phyloP scores from a whole-genome alignment of 2,888 invertebrate genomes.

The Mythimna vitellina region DNA sequence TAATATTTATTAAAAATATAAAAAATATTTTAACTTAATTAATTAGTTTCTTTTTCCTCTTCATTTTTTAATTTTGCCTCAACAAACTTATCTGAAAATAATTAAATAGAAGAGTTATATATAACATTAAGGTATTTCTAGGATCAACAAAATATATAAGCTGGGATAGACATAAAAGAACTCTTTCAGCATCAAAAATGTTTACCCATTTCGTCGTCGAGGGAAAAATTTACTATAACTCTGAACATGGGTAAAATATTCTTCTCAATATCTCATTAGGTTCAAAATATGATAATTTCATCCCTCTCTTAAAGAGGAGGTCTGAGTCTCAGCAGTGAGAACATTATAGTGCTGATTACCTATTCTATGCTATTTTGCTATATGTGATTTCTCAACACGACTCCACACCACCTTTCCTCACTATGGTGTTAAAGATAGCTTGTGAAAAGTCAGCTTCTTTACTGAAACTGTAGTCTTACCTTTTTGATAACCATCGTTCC shows the following conservation, averaged over 20 bases:
- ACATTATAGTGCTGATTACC: no score
- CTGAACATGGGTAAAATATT: background rate
- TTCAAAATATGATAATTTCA: background rate
- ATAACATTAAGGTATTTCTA: background rate
- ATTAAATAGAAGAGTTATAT: background rate
- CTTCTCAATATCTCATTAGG: background rate
- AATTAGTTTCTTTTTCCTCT: constrained; percentile 19
- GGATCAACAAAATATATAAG: background rate
- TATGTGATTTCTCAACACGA: background rate
- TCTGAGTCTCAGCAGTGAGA: no score
- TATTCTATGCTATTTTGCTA: no score
- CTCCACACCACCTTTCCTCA: background rate
- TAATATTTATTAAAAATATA: background rate
- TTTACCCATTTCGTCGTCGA: no score
- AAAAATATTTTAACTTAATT: background rate
- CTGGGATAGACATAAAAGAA: background rate
- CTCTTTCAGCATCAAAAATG: no score
- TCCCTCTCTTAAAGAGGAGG: no score
- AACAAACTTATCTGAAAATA: constrained; percentile 28
- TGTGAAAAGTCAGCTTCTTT: background rate
- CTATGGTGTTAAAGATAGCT: background rate
- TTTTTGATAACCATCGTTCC: constrained; percentile 89
- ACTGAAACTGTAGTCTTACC: constrained; percentile 42
- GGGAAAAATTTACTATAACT: background rate
- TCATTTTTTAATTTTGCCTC: constrained; percentile 11